Evolutionary conservation across 2,113 vertebrate genomes (phyloP), one percentile per base, ranked within the genome.

Genomic region (Hippocampus zosterae): DNA sequence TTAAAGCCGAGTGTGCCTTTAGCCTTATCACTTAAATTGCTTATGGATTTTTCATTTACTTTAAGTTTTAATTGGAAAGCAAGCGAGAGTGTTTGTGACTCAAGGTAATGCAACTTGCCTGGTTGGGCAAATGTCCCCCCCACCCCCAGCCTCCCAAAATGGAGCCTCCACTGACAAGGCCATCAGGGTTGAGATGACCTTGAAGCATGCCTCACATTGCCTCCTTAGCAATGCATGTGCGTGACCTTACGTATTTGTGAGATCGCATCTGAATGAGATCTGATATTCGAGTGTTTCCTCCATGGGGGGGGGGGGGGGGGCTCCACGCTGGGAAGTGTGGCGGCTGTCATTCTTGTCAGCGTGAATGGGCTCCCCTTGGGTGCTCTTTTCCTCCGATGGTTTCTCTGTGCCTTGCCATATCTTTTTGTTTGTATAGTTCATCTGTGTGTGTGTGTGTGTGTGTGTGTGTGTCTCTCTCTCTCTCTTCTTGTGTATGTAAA

Each of bases 1-100:
- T 69, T 57, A 81, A 81, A 69, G 81, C 59, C 48, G 29, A 53
- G 29, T 50, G 57, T 65, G 12, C 50, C 71, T 46, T 23, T 69
- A 27, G 67, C 70, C 70, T 88, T 89, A 82, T 84, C 73, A 83
- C 88, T 77, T 79, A 81, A 84, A 88, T 82, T 59, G 65, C 52
- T 68, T 85, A 86, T 85, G 71, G 85, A 90, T 87, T 79, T 82
- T 69, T 69, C 72, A 72, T 82, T 78, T 71, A 65, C 67, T 41
- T 23, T 27, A 21, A 29, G 56, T 70, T 83, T 65, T 72, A 71
- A 78, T 77, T 23, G 19, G 6, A 73, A 70, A 72, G 56, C 23
- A 3, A 53, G 37, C 42, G 56, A 23, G 63, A 23, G 63, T 72
- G 70, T 10, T 3, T 29, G 29, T 37, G 33, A 27, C 63, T 83